Conservation (phyloP, 2,113 vertebrate genomes). For the Cariama cristata region DNA sequence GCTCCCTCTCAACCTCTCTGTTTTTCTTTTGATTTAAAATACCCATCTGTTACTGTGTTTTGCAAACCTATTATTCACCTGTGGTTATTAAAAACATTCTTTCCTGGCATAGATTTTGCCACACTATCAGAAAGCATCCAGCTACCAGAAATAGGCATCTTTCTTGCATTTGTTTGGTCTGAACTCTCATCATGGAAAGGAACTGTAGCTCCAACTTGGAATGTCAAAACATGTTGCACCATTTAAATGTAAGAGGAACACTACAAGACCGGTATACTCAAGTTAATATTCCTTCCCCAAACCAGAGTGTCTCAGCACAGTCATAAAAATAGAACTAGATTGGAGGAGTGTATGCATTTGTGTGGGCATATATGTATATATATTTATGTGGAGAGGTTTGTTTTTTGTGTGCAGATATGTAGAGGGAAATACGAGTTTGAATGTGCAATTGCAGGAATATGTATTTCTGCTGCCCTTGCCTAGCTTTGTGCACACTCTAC, state of each 20-base stretch:
- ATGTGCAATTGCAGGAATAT: background rate
- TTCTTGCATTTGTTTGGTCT: background rate
- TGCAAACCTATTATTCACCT: slow-evolving; percentile 52
- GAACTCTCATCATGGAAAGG: background rate
- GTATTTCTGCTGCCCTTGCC: slow-evolving; percentile 13
- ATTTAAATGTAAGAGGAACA: background rate
- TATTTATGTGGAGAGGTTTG: background rate
- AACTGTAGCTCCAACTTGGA: background rate
- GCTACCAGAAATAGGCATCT: background rate
- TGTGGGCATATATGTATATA: background rate
- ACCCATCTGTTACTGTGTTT: slow-evolving; percentile 39
- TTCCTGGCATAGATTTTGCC: background rate
- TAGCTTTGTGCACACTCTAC: slow-evolving; percentile 28
- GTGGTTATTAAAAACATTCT: slow-evolving; percentile 41
- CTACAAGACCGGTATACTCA: background rate
- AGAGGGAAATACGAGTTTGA: background rate
- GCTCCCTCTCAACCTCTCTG: slow-evolving; percentile 32
- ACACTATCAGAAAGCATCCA: background rate
- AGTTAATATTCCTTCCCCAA: background rate
- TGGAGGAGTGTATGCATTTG: background rate
- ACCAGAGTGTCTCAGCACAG: background rate
- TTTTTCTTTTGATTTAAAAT: slow-evolving; percentile 52
- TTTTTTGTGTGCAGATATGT: background rate
- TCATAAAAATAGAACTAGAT: background rate
- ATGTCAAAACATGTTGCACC: background rate